phyloP scores from a whole-genome alignment of 2,888 invertebrate species.

The Drosophila siamana region DNA sequence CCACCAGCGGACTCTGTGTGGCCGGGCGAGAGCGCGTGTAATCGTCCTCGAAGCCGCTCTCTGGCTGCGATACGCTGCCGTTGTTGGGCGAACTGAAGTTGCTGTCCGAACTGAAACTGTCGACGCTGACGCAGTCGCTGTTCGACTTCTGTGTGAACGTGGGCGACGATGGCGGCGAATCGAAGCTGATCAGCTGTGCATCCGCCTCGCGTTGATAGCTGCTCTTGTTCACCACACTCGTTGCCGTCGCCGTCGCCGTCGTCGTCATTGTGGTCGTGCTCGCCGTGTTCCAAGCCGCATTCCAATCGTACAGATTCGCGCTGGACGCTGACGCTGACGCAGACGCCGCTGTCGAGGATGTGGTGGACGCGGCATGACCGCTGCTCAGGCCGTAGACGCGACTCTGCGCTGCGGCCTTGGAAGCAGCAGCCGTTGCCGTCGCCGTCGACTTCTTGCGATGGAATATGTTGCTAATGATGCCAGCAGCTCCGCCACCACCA shows the following conservation, averaged over 20 bases:
- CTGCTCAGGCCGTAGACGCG: constrained; percentile 81
- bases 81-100: constrained; percentile 87
- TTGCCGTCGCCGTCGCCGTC: too few species aligned
- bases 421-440: constrained; percentile 58
- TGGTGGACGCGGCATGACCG: constrained; percentile 55
- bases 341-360: constrained; percentile 15
- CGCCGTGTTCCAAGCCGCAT: constrained; percentile 78
- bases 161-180: constrained; percentile 91
- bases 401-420: constrained; percentile 66
- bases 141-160: constrained; percentile 91
- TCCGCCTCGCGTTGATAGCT: constrained; percentile 54
- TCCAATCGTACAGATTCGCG: constrained; percentile 66
- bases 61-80: constrained; percentile 90
- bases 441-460: constrained; percentile 80
- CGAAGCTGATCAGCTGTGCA: constrained; percentile 89
- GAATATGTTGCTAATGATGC: constrained; percentile 83
- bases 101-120: constrained; percentile 91
- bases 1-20: constrained; percentile 83
- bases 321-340: constrained; percentile 22
- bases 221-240: constrained; percentile 24
- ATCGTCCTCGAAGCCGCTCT: constrained; percentile 94
- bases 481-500: constrained; percentile 32
- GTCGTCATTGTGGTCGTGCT: constrained; percentile 36
- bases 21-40: constrained; percentile 87
- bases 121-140: constrained; percentile 91